Base-by-base conservation (phyloP, 2,113 vertebrate species). In the Pelusios castaneus region DNA sequence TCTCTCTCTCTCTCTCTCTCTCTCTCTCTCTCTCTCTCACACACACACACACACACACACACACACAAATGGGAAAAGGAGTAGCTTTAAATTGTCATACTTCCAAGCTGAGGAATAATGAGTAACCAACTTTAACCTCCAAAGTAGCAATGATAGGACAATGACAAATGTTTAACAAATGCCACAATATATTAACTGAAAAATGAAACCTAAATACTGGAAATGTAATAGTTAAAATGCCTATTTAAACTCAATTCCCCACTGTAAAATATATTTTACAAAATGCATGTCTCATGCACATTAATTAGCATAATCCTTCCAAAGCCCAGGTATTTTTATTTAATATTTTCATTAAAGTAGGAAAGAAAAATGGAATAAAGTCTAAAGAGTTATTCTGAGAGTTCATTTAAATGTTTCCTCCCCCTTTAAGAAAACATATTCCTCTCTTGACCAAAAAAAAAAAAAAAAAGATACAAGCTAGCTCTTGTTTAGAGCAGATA, bases 311-410 rank as follows among this genome's bases (percentile, higher is more conserved):
- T 79, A 93, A 92, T 78, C 63, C 22, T 73, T 34, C 80, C 22
- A 90, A 84, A 56, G 24, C 60, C 90, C 82, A 75, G 85, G 55
- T 77, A 55, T 82, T 92, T 92, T 86, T 38, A n/a, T 43, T 63
- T 84, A 55, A 70, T 81, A 80, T 75, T 55, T 70, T 91, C 77
- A 90, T 90, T 92, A 89, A 89, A 83, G 27, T 13, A 75, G 43
- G 19, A 60, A 89, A 7, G 12, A 43, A 92, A 55, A 92, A 70
- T 1, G 63, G 43, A 89, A 87, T 52, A 43, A 25, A 77, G 45
- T 9, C n/a, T 80, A 27, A 34, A 52, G 78, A 84, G 82, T 83
- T n/a, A 60, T 85, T 82, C 58, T 54, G 87, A 63, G 75, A 56
- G 31, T 34, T 86, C 43, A 52, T 67, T 86, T 47, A 76, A 41